These are phyloP conservation scores for Mastomys coucha DNA, from an alignment of 2,113 vertebrate genomes.

Conservation along the genomic window DNA sequence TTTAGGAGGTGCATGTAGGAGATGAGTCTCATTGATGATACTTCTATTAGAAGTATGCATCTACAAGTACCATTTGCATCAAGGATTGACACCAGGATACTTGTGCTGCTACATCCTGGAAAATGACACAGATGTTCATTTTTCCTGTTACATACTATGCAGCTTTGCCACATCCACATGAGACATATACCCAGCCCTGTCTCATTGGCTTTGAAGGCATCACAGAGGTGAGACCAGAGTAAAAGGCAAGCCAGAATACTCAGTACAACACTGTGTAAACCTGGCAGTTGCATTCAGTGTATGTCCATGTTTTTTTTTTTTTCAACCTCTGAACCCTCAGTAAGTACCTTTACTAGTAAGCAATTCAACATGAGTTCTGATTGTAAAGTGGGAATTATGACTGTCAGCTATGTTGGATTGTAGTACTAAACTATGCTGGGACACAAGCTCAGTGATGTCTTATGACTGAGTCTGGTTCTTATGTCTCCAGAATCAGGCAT, in stretches of 20 bases:
- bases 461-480: neutral
- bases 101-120: constrained; percentile 80
- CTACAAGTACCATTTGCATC: constrained; percentile 89
- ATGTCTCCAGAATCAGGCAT: neutral
- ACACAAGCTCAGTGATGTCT: fast-evolving
- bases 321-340: neutral
- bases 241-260: neutral
- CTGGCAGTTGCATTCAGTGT: neutral
- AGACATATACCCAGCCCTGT: neutral
- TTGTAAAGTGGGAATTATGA: neutral
- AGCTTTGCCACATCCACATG: too few species aligned
- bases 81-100: constrained; percentile 87
- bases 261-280: neutral
- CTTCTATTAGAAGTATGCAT: constrained; percentile 86
- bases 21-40: constrained; percentile 84
- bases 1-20: constrained; percentile 87
- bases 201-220: neutral
- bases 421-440: neutral
- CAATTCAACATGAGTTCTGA: neutral
- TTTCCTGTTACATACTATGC: neutral
- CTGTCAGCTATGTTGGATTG: neutral
- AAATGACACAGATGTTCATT: neutral
- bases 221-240: neutral
- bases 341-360: neutral
- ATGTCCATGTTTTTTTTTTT: neutral